Evolutionary conservation across 2,797 vertebrate species (phyloP).

Genomic region (Gymnocypris eckloni): DNA sequence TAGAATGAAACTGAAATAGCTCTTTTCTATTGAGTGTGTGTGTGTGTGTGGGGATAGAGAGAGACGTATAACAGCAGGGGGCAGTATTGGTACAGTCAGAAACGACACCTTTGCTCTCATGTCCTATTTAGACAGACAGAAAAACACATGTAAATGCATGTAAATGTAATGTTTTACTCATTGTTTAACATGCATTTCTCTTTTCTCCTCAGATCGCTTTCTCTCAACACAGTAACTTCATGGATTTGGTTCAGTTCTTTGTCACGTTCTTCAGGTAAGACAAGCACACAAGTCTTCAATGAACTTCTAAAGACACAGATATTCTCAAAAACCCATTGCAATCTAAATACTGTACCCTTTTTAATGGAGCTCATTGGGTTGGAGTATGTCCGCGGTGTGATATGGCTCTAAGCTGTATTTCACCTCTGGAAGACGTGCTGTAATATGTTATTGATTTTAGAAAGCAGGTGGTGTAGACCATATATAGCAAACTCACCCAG

Average conservation of each 20-base stretch:
- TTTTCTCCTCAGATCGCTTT: slow-evolving; percentile 88
- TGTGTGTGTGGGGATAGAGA: neutral
- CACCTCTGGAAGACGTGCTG: slow-evolving; percentile 59
- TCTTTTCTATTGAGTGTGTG: neutral
- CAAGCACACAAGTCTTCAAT: neutral
- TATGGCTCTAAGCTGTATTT: slow-evolving; percentile 49
- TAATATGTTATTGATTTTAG: slow-evolving; percentile 74
- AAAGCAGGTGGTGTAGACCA: slow-evolving; percentile 44
- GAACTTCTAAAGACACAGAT: neutral
- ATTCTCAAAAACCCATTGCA: neutral
- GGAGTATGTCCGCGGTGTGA: slow-evolving; percentile 41
- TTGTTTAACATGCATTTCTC: slow-evolving; percentile 33
- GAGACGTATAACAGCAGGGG: slow-evolving; percentile 48
- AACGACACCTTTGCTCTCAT: slow-evolving; percentile 12
- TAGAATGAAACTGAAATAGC: neutral
- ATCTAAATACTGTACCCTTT: neutral
- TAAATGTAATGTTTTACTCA: neutral
- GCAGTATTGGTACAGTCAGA: slow-evolving; percentile 53
- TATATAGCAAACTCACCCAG: neutral
- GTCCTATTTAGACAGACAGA: neutral
- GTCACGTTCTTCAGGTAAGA: slow-evolving; percentile 96
- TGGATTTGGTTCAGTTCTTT: slow-evolving; percentile 99
- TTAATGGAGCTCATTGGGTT: neutral
- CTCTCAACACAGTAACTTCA: slow-evolving; percentile 99
- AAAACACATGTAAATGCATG: slow-evolving; percentile 4